Evolutionary conservation across 2,888 invertebrate genomes (phyloP).

Genomic region (Cactoblastis cactorum): DNA sequence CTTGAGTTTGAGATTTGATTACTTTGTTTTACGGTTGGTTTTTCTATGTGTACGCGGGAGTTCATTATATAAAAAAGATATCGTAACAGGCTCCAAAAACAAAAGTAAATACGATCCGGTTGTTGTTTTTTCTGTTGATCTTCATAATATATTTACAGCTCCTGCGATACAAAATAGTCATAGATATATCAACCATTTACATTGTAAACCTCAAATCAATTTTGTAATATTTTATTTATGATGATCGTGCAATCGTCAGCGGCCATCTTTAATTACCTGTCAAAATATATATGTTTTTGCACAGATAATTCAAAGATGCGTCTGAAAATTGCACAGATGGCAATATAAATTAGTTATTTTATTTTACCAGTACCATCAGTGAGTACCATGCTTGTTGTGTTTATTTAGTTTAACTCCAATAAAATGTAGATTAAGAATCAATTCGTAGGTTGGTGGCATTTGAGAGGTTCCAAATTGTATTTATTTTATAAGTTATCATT

Average conservation of each 20-base stretch:
- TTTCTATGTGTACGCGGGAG: not conserved
- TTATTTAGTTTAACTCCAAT: slow-evolving; percentile 29
- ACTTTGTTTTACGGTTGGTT: not conserved
- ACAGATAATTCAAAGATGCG: not conserved
- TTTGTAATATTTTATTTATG: not conserved
- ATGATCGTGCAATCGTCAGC: not conserved
- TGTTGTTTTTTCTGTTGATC: too few relatives aligned
- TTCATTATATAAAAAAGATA: too few relatives aligned
- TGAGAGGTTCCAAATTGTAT: not conserved
- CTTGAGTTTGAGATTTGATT: slow-evolving; percentile 13
- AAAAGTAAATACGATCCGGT: too few relatives aligned
- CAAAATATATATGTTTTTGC: not conserved
- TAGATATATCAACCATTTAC: too few relatives aligned
- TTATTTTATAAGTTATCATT: slow-evolving; percentile 1
- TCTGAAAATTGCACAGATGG: too few relatives aligned
- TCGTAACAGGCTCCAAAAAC: too few relatives aligned
- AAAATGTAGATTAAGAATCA: slow-evolving; percentile 22
- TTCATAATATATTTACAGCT: too few relatives aligned
- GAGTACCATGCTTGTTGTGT: slow-evolving; percentile 32
- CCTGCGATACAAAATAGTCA: too few relatives aligned
- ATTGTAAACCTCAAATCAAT: not conserved
- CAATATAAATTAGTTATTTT: too few relatives aligned
- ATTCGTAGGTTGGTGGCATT: slow-evolving; percentile 16
- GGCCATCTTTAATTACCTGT: not conserved
- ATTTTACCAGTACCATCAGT: not conserved